A percentile compares a stretch with the other conserved stretches of the same genome.
These are phyloP conservation scores for Melanotaenia pygmaea DNA, from an alignment of 2,797 vertebrate species.

Conservation along the genomic window DNA sequence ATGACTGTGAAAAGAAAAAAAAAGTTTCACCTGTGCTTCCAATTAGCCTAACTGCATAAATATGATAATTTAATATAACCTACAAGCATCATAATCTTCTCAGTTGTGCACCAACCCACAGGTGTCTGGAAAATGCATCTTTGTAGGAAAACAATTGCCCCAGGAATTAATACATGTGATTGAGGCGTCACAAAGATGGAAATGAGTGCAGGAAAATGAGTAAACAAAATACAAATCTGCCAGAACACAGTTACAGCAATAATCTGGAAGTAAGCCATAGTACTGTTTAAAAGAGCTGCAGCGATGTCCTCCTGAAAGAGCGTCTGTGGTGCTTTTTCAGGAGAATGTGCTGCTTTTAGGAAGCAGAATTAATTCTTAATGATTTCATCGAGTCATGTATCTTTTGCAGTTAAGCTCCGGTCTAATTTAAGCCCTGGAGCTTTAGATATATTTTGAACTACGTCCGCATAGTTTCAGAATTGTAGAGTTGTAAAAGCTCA, in stretches of 20 bases:
- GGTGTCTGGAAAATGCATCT: neutral
- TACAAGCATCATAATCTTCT: neutral
- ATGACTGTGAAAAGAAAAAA: neutral
- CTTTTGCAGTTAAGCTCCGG: constrained; percentile 16
- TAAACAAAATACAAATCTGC: neutral
- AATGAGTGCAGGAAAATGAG: neutral
- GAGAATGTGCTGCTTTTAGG: constrained; percentile 1
- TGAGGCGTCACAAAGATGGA: neutral
- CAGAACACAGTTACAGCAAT: neutral
- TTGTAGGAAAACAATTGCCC: neutral
- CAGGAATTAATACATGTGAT: neutral
- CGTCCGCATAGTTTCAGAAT: constrained; percentile 29
- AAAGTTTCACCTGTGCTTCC: neutral
- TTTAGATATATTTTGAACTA: constrained; percentile 28
- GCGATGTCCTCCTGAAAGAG: neutral
- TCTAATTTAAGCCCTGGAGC: constrained; percentile 31
- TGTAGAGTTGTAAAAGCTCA: constrained; percentile 26
- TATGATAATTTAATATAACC: neutral
- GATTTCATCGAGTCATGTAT: constrained; percentile 37
- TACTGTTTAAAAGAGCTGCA: neutral
- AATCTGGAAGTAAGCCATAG: neutral
- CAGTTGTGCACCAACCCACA: neutral
- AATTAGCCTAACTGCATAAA: neutral
- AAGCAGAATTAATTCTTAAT: constrained; percentile 46
- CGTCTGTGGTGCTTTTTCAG: too few species aligned